A percentile compares a stretch with the other conserved stretches of the same genome.
These are phyloP conservation scores for Rhinoraja longicauda DNA, from an alignment of 2,797 vertebrate species.

Conservation along the genomic window DNA sequence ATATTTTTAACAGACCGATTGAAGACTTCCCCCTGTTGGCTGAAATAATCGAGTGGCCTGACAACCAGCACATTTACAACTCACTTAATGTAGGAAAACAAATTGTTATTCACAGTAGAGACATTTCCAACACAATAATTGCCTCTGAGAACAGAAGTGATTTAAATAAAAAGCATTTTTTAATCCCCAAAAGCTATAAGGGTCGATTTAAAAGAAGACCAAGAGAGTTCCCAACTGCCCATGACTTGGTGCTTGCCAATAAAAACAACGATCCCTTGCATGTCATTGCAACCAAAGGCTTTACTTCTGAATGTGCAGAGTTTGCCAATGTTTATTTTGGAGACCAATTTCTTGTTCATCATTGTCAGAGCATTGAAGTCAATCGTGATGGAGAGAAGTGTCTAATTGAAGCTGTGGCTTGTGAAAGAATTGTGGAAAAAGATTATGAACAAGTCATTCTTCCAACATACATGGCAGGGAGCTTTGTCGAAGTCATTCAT, in stretches of 20 bases:
- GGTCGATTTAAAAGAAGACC: slow-evolving; percentile 72
- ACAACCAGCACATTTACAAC: slow-evolving; percentile 47
- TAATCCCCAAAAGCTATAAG: slow-evolving; percentile 71
- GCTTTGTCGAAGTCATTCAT: slow-evolving; percentile 72
- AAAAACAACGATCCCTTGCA: slow-evolving; percentile 63
- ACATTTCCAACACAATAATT: slow-evolving; percentile 60
- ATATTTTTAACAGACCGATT: slow-evolving; percentile 61
- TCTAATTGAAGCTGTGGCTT: slow-evolving; percentile 55
- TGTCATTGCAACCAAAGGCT: slow-evolving; percentile 70
- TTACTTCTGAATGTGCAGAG: slow-evolving; percentile 55
- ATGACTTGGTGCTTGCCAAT: slow-evolving; percentile 67
- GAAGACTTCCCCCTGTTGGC: slow-evolving; percentile 66
- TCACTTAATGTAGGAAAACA: slow-evolving; percentile 56
- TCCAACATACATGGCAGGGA: slow-evolving; percentile 69
- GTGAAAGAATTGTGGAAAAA: slow-evolving; percentile 61
- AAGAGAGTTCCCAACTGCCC: slow-evolving; percentile 68
- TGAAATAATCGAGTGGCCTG: slow-evolving; percentile 62
- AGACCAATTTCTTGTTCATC: slow-evolving; percentile 70
- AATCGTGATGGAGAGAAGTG: slow-evolving; percentile 50
- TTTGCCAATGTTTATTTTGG: slow-evolving; percentile 62
- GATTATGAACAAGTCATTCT: slow-evolving; percentile 54
- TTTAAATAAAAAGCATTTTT: slow-evolving; percentile 63
- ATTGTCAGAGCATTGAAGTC: slow-evolving; percentile 52
- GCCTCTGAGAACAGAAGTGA: slow-evolving; percentile 68
- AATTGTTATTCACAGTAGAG: slow-evolving; percentile 64